Evolutionary conservation across 2,888 invertebrate species (phyloP).

Genomic region (Sminthurides aquaticus): DNA sequence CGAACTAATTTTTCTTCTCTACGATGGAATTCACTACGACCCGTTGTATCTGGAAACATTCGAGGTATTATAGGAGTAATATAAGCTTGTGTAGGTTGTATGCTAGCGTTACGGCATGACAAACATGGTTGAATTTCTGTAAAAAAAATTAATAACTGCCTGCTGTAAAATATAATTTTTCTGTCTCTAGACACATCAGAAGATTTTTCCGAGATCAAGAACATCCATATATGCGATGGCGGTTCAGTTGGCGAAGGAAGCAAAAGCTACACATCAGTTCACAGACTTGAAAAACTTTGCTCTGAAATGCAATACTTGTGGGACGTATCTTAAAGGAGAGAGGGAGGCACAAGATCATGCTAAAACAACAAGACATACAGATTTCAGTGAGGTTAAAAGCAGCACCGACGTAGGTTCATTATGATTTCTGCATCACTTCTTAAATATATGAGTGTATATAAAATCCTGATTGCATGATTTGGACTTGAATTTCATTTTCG

Average conservation of each 20-base stretch:
- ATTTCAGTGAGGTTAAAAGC: slow-evolving; percentile 48
- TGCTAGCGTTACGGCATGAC: neutral
- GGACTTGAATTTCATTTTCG: neutral
- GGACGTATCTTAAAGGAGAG: slow-evolving; percentile 68
- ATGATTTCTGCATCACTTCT: too few species aligned
- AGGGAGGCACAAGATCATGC: slow-evolving; percentile 77
- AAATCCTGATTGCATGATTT: neutral
- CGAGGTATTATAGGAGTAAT: slow-evolving; percentile 57
- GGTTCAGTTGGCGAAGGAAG: slow-evolving; percentile 75
- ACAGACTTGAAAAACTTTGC: slow-evolving; percentile 84
- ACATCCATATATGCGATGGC: slow-evolving; percentile 67
- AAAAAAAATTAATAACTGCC: too few species aligned
- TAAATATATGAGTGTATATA: neutral
- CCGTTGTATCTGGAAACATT: slow-evolving; percentile 78
- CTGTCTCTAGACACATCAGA: neutral
- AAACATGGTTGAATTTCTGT: too few species aligned
- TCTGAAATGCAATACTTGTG: slow-evolving; percentile 74
- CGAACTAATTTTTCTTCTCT: slow-evolving; percentile 75
- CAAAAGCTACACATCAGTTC: slow-evolving; percentile 79
- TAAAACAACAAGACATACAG: slow-evolving; percentile 66
- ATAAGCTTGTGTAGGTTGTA: neutral
- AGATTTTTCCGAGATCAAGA: slow-evolving; percentile 63
- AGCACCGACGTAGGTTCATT: too few species aligned
- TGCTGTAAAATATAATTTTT: too few species aligned
- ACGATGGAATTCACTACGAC: slow-evolving; percentile 95